These are phyloP conservation scores for Coregonus suidteri DNA, from an alignment of 2,797 vertebrate species.

Conservation along the genomic window DNA sequence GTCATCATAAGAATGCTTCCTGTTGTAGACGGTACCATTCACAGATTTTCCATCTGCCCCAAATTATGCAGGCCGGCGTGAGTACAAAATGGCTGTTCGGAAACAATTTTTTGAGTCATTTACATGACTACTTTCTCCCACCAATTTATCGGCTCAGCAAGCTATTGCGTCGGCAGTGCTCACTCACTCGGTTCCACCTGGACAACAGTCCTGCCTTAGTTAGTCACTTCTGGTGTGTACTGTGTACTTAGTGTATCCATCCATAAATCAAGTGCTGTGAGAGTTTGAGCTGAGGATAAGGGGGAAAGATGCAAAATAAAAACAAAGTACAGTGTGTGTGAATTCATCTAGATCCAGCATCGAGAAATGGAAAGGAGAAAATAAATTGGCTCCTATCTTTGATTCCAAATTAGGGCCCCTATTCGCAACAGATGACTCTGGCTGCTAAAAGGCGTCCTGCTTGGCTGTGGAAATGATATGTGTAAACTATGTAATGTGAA, in stretches of 20 bases:
- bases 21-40: slow-evolving; percentile 66
- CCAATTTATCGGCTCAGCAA: slow-evolving; percentile 69
- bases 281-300: slow-evolving; percentile 31
- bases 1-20: slow-evolving; percentile 77
- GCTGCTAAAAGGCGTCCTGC: slow-evolving; percentile 68
- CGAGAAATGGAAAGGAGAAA: slow-evolving; percentile 7
- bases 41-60: slow-evolving; percentile 65
- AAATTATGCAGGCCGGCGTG: slow-evolving; percentile 58
- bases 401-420: slow-evolving; percentile 61
- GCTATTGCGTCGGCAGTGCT: slow-evolving; percentile 28
- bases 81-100: slow-evolving; percentile 71
- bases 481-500: slow-evolving; percentile 84
- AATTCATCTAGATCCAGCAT: slow-evolving; percentile 50
- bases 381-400: slow-evolving; percentile 46
- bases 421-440: slow-evolving; percentile 67
- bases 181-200: slow-evolving; percentile 69
- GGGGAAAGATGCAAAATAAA: slow-evolving; percentile 24
- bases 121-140: slow-evolving; percentile 79
- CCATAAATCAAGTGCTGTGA: slow-evolving; percentile 59
- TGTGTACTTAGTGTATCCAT: slow-evolving; percentile 38
- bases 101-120: slow-evolving; percentile 76
- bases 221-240: slow-evolving; percentile 37
- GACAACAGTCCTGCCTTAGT: slow-evolving; percentile 61
- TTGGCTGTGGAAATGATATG: slow-evolving; percentile 84
- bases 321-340: slow-evolving; percentile 40